Base-by-base conservation (phyloP, 2,888 invertebrate genomes). In the Apamea crenata region DNA sequence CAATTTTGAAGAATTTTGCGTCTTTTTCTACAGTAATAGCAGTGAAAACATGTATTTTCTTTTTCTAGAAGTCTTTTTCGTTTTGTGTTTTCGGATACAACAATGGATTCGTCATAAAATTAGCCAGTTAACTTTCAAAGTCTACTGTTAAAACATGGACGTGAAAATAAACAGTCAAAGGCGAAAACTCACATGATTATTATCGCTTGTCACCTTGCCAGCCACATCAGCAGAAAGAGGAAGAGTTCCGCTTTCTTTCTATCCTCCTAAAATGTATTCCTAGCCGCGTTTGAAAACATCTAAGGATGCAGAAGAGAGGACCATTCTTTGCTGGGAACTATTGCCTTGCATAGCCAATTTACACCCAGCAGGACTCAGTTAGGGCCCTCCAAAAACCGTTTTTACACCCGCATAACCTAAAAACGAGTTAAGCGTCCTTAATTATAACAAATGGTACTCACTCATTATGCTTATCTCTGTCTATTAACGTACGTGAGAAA, bases 381-480 rank as follows among this genome's bases (percentile, higher is more conserved):
- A 70, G 63, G 40, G 56, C 81, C 86, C 85, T 67, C 82, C 59
- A 73, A 82, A 83, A 80, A 81, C 70, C 61, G 70, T 82, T 85
- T 89, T 85, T 61, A 80, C 80, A 84, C 89, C 89, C 89, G 89
- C 89, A 89, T 89, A 87, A 80, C 85, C 88, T 80, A 88, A 88
- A 89, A 89, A 86, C 88, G 88, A 89, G 88, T 89, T 89, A 87
- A 89, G 74, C 29, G 32, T 68, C 40, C 78, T 89, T 88, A 87
- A 89, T 89, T 89, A 88, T 88, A 84, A 89, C 89, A 85, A 89
- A 89, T 89, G 89, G 82, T 68, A 80, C 78, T 72, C 0, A 56
- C 70, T 77, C 36, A 84, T 87, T 86, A 84, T 40, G 10, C 16
- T 21, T 71, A 61, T 80, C 88, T 82, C 80, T 78, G 14, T 89